Evolutionary conservation across 2,113 vertebrate species (phyloP), one percentile per base, ranked within the genome.

Genomic region (Proteles cristata): DNA sequence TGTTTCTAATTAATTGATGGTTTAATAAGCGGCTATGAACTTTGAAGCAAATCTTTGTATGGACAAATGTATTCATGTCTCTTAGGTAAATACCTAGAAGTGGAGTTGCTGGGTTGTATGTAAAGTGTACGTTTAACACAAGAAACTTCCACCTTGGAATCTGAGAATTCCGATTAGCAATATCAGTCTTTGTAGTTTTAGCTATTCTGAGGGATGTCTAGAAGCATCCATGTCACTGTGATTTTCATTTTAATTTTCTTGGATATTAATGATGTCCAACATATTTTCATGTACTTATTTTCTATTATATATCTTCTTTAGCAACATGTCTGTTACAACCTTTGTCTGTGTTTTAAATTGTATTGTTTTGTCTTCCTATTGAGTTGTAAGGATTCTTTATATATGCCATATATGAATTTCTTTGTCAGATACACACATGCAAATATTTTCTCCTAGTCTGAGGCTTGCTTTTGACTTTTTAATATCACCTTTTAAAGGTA

Each of bases 361-460:
- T 61, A 68, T 25, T 5, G 23, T 79, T 88, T 90, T 77, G 7
- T 82, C 33, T 73, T 91, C 25, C 17, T 86, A 19, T 39, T 88
- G 17, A 92, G 15, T 68, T 81, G 11, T 71, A 84, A 77, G 23
- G 31, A 80, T 74, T 80, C 48, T 89, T 93, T 55, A 35, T 17
- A 45, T 35, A 80, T 25, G 87, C 26, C 83, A 35, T 33, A 68
- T 71, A 80, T 11, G 84, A 95, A 92, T 31, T 15, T 15, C n/a
- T 84, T 84, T 88, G n/a, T 80, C 25, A 68, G 28, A 68, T 45
- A 55, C 8, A 65, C 2, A 16, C 11, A 63, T 11, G 11, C n/a
- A 84, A 95, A 69, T 77, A 65, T 71, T 86, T 97, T 90, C 26
- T 91, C 48, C 55, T 35, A 45, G 68, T 50, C 50, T 83, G 28